phyloP scores from a whole-genome alignment of 2,797 vertebrate genomes.

The Menidia menidia region DNA sequence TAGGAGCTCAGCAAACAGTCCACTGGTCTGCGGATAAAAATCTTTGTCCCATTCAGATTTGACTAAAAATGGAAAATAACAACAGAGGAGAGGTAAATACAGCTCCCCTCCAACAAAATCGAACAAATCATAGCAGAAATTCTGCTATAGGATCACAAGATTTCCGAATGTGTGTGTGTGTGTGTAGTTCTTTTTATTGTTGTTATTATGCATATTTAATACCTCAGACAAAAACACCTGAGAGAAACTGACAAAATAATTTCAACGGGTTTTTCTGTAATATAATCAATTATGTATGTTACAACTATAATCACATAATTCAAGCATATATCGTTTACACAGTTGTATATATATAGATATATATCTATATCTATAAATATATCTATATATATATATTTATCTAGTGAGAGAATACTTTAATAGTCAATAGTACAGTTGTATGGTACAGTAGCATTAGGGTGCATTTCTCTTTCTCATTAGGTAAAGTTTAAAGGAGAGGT shows the following conservation, averaged over 20 bases:
- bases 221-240: conserved; percentile 81
- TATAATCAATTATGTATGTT: conserved; percentile 84
- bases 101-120: background rate
- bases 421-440: conserved; percentile 81
- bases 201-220: conserved; percentile 67
- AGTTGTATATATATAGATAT: conserved; percentile 4
- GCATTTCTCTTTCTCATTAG: conserved; percentile 73
- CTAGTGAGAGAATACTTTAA: conserved; percentile 82
- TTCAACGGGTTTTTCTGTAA: conserved; percentile 73
- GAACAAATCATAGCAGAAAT: conserved; percentile 45
- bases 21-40: conserved; percentile 29
- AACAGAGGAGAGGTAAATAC: conserved; percentile 7
- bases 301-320: conserved; percentile 85
- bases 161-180: conserved; percentile 38
- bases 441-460: conserved; percentile 83
- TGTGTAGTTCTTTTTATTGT: conserved; percentile 41
- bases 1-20: conserved; percentile 32
- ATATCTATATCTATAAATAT: conserved; percentile 46
- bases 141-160: conserved; percentile 46
- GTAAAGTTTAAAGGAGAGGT: conserved; percentile 76
- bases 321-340: conserved; percentile 85
- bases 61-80: background rate
- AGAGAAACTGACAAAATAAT: conserved; percentile 78
- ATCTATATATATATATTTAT: conserved; percentile 77
- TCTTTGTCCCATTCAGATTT: conserved; percentile 14